Evolutionary conservation across 2,113 vertebrate genomes (phyloP).

Genomic region (Puffinus mauretanicus): DNA sequence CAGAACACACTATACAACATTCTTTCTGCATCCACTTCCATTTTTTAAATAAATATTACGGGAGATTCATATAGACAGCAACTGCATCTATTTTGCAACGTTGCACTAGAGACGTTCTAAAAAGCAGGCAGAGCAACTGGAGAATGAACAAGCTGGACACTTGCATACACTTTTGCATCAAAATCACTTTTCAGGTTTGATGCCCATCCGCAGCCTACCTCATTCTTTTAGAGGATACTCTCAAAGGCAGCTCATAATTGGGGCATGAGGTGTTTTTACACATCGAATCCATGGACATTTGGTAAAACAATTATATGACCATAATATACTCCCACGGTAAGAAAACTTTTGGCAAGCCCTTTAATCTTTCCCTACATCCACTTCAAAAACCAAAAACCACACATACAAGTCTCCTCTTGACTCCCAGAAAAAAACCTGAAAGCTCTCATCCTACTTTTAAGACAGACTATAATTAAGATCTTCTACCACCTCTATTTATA

Average conservation of each 20-base stretch:
- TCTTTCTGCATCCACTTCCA: not conserved
- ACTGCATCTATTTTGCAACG: rapidly evolving
- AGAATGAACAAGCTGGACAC: not conserved
- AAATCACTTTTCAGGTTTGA: not conserved
- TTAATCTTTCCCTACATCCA: not conserved
- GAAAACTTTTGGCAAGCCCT: not conserved
- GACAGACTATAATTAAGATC: conserved; percentile 41
- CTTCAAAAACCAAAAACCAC: not conserved
- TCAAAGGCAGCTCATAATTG: not conserved
- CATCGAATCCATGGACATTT: not conserved
- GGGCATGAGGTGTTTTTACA: not conserved
- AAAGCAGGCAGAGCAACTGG: not conserved
- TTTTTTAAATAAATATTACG: not conserved
- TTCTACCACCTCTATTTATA: conserved; percentile 45
- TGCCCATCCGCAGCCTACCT: not conserved
- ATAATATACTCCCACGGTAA: not conserved
- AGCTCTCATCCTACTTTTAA: not conserved
- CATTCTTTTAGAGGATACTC: not conserved
- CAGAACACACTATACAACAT: not conserved
- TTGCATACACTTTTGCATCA: not conserved
- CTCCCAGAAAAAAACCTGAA: not conserved
- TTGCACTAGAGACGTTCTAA: not conserved
- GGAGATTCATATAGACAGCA: not conserved
- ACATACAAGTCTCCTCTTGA: not conserved
- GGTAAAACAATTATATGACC: not conserved